Evolutionary conservation across 23 tunicate genomes (phyloP).

Genomic region (Trididemnum miniatum): DNA sequence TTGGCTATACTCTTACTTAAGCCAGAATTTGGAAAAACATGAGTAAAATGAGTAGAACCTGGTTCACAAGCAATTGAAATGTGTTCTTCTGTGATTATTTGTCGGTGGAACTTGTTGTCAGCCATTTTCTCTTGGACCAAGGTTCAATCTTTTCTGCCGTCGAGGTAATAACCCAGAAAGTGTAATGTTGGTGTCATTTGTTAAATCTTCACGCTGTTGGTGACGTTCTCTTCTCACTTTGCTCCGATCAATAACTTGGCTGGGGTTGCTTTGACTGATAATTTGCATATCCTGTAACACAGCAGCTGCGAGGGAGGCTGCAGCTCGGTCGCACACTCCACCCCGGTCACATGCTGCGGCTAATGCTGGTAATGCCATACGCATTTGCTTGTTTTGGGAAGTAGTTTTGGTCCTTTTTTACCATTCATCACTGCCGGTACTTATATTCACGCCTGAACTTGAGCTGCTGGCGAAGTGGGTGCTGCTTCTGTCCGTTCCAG

Average conservation of each 20-base stretch:
- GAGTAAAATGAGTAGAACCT: not conserved
- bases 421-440: not conserved
- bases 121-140: not conserved
- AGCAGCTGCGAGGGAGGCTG: not conserved
- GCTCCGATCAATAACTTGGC: conserved; percentile 12
- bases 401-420: conserved; percentile 1
- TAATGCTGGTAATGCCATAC: not conserved
- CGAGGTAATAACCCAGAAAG: not conserved
- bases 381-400: not conserved
- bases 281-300: conserved; percentile 21
- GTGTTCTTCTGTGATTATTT: not conserved
- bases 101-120: conserved; percentile 3
- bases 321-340: not conserved
- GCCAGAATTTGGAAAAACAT: not conserved
- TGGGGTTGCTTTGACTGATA: not conserved
- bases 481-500: not conserved
- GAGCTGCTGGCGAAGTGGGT: not conserved
- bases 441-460: not conserved
- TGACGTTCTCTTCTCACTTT: conserved; percentile 6
- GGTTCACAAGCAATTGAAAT: conserved; percentile 2
- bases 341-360: not conserved
- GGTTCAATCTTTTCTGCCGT: conserved; percentile 1
- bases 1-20: not conserved
- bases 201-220: conserved; percentile 1
- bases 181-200: not conserved